Base-by-base conservation (phyloP, 1,140 invertebrate genomes). In the Drosophila equinoxialis region DNA sequence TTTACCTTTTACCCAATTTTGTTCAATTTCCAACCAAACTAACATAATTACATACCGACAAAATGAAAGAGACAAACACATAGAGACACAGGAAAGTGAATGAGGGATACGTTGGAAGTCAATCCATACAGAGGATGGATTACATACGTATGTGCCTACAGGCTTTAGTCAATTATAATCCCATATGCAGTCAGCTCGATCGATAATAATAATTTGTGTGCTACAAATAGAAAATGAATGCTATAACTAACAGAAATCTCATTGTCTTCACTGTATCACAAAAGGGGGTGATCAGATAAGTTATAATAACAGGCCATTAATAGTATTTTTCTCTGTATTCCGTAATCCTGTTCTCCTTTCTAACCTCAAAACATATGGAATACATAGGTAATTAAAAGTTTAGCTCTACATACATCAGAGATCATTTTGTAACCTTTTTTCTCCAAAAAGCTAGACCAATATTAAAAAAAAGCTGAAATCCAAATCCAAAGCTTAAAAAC, bases 1-100 rank as follows among this genome's bases (percentile, higher is more conserved):
- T 69, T 37, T 35, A 5, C 10, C 11, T 39, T 59, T 35, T 59
- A 37, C 57, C 5, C 14, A 20, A 42, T 68, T 37, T 51, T 6
- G 57, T 63, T 13, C 41, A 37, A 65, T 77, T 70, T 57, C 42
- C 37, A 39, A 20, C 35, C 54, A 59, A 60, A 20, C 51, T 35
- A 69, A 61, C 35, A 72, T 58, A 55, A 74, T 57, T 54, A 26
- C 17, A 55, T 30, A 30, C n/a, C 33, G 1, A 35, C 48, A 20
- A 51, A 14, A 20, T 7, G 61, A 63, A 3, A 35, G 13, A 17
- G 41, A 41, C 8, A 17, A 13, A 13, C 4, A n/a, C n/a, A 13
- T 2, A 48, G 17, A n/a, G 13, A 10, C 10, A 41, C n/a, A 8
- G 6, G 11, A 11, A 42, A 14, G 26, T 33, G 10, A 14, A 14